A percentile compares a stretch with the other conserved stretches of the same genome.
Evolutionary conservation across 2,797 vertebrate genomes (phyloP).

Genomic region (Tachyglossus aculeatus): DNA sequence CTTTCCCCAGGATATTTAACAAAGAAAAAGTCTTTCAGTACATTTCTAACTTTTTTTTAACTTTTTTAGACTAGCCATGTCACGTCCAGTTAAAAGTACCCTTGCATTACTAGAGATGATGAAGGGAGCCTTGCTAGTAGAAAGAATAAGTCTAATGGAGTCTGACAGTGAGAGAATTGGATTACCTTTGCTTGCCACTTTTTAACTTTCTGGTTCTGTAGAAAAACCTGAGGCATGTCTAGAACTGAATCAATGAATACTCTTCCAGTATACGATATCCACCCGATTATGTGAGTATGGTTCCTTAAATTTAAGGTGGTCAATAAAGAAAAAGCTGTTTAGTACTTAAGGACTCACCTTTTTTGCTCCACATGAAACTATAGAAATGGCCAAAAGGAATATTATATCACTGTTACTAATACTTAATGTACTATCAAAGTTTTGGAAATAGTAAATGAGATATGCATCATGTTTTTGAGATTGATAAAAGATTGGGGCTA

Average conservation of each 20-base stretch:
- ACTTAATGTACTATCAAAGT: too few relatives aligned
- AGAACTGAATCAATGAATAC: neutral
- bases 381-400: too few relatives aligned
- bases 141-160: conserved; percentile 10
- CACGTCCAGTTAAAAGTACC: neutral
- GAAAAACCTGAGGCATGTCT: neutral
- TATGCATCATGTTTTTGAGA: too few relatives aligned
- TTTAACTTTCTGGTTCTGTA: neutral
- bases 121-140: neutral
- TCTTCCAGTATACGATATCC: neutral
- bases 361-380: too few relatives aligned
- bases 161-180: conserved; percentile 30
- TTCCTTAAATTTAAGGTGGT: too few relatives aligned
- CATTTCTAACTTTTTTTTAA: conserved; percentile 46
- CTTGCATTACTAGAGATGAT: conserved; percentile 17
- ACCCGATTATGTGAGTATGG: neutral
- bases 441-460: too few relatives aligned
- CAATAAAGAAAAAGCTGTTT: too few relatives aligned
- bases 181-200: conserved; percentile 21
- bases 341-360: too few relatives aligned
- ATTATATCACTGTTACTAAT: too few relatives aligned
- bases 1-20: neutral
- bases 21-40: conserved; percentile 36
- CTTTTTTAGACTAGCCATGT: conserved; percentile 28
- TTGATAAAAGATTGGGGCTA: too few relatives aligned